Conservation (phyloP, 2,888 invertebrate genomes). For the Lepidocyrtinus sp. region DNA sequence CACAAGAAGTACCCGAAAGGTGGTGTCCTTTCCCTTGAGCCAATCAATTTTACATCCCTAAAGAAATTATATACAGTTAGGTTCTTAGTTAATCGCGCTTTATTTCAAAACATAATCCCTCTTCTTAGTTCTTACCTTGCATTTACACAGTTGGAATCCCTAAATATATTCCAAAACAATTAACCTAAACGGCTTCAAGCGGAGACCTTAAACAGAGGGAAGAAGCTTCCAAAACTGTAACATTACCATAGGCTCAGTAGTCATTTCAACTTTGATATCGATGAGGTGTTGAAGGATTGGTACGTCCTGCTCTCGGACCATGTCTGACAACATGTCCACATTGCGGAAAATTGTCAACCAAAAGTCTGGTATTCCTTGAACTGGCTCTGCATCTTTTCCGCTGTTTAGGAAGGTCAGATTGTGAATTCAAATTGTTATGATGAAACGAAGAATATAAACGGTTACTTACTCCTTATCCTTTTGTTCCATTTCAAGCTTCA, state of each 20-base stretch:
- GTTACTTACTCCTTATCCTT: slow-evolving; percentile 68
- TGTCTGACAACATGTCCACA: slow-evolving; percentile 87
- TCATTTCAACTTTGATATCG: slow-evolving; percentile 84
- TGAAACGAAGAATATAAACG: slow-evolving; percentile 72
- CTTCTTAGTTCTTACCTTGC: slow-evolving; percentile 91
- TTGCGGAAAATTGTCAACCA: slow-evolving; percentile 97
- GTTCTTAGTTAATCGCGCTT: too few relatives aligned
- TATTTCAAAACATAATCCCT: slow-evolving; percentile 77
- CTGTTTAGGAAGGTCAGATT: slow-evolving; percentile 8
- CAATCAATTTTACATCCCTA: slow-evolving; percentile 95
- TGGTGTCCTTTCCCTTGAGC: slow-evolving; percentile 98
- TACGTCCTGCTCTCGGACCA: slow-evolving; percentile 92
- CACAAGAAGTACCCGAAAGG: slow-evolving; percentile 95
- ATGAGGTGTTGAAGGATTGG: slow-evolving; percentile 87
- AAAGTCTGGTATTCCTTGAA: slow-evolving; percentile 89
- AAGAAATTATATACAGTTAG: slow-evolving; percentile 17
- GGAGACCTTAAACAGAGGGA: neutral
- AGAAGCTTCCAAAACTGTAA: neutral
- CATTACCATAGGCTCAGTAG: slow-evolving; percentile 80
- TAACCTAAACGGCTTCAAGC: too few relatives aligned
- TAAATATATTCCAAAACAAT: slow-evolving; percentile 71
- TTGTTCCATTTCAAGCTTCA: slow-evolving; percentile 74
- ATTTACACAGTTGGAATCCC: slow-evolving; percentile 88
- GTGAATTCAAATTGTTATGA: slow-evolving; percentile 63
- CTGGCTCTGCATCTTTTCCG: slow-evolving; percentile 27